Evolutionary conservation across 2,888 invertebrate species (phyloP).

Genomic region (Subacronicta megacephala): DNA sequence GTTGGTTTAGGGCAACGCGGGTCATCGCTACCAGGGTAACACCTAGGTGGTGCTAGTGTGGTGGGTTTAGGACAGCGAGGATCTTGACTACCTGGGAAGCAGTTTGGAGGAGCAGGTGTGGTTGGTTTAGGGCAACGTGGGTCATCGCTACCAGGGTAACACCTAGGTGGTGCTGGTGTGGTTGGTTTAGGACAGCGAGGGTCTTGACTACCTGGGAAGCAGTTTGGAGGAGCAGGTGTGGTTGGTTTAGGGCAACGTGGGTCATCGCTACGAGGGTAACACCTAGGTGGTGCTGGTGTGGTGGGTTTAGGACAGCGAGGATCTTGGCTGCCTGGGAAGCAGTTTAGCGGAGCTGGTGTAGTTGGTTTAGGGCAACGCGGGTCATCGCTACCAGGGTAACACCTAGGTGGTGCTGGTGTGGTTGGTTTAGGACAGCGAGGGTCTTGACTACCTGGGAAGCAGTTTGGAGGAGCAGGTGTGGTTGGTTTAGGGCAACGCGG

Average conservation of each 20-base stretch:
- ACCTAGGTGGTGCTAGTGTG: slow-evolving; percentile 53
- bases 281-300: slow-evolving; percentile 42
- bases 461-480: slow-evolving; percentile 45
- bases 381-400: slow-evolving; percentile 64
- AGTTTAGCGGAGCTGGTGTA: background rate
- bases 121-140: slow-evolving; percentile 70
- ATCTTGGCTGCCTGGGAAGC: slow-evolving; percentile 12
- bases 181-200: slow-evolving; percentile 68
- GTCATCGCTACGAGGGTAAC: slow-evolving; percentile 65
- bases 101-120: slow-evolving; percentile 58
- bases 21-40: slow-evolving; percentile 76
- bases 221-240: slow-evolving; percentile 39
- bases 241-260: slow-evolving; percentile 56
- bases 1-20: slow-evolving; percentile 70
- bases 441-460: slow-evolving; percentile 55
- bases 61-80: slow-evolving; percentile 68
- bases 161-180: slow-evolving; percentile 52
- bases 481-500: slow-evolving; percentile 67
- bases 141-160: slow-evolving; percentile 67
- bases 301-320: slow-evolving; percentile 55
- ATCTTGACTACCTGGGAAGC: slow-evolving; percentile 62
- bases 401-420: slow-evolving; percentile 49
- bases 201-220: slow-evolving; percentile 62
- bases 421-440: slow-evolving; percentile 60
- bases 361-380: slow-evolving; percentile 57